Evolutionary conservation across 1,140 invertebrate genomes (phyloP).

Genomic region (Aricia agestis): DNA sequence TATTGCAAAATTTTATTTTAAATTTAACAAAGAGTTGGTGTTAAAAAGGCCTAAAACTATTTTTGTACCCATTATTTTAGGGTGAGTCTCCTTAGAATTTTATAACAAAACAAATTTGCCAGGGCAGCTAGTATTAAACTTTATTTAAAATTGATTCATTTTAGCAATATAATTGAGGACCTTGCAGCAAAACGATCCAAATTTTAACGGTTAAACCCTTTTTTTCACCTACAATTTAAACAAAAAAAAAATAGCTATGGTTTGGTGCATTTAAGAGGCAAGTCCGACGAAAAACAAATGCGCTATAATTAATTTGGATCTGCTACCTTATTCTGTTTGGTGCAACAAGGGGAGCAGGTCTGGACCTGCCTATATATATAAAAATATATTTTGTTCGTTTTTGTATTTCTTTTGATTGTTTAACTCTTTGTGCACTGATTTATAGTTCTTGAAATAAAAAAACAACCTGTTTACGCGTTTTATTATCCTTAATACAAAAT

Average conservation of each 20-base stretch:
- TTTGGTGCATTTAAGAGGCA: not conserved
- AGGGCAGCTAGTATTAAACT: too few species aligned
- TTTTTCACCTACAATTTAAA: not conserved
- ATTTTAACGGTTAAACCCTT: not conserved
- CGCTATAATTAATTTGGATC: not conserved
- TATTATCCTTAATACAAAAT: constrained; percentile 8
- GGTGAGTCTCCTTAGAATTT: too few species aligned
- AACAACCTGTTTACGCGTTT: not conserved
- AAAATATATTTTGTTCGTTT: too few species aligned
- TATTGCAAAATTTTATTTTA: too few species aligned
- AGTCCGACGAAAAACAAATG: not conserved
- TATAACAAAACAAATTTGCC: too few species aligned
- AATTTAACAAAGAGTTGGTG: too few species aligned
- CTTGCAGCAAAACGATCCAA: constrained; percentile 1
- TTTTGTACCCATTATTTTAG: too few species aligned
- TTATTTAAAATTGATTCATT: not conserved
- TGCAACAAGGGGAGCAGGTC: not conserved
- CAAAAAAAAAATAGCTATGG: not conserved
- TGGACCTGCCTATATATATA: too few species aligned
- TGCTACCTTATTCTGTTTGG: not conserved
- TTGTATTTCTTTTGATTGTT: constrained; percentile 5
- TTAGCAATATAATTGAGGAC: constrained; percentile 1
- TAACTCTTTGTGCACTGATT: not conserved
- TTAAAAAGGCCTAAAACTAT: too few species aligned
- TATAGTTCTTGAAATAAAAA: not conserved